phyloP scores from a whole-genome alignment of 2,797 vertebrate species.

The Syngnathus acus region DNA sequence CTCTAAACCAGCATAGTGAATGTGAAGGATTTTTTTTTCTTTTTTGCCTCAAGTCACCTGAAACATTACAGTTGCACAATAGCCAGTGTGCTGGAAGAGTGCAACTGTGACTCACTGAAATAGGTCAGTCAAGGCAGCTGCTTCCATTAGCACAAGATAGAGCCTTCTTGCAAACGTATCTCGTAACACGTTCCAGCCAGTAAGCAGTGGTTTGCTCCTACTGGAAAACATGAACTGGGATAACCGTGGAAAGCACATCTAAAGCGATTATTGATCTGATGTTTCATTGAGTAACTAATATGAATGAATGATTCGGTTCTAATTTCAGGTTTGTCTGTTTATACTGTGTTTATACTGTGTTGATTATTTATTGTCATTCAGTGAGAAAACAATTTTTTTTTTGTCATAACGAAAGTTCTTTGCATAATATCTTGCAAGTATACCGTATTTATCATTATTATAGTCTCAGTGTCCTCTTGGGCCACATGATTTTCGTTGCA shows the following conservation, averaged over 20 bases:
- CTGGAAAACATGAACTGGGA: slow-evolving; percentile 26
- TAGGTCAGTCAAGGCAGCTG: slow-evolving; percentile 42
- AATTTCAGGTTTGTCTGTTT: not conserved
- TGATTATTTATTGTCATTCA: not conserved
- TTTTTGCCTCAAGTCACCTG: slow-evolving; percentile 26
- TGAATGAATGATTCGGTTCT: too few species aligned
- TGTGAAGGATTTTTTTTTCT: not conserved
- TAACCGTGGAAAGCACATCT: too few species aligned
- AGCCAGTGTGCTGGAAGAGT: slow-evolving; percentile 25
- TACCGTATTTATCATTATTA: not conserved
- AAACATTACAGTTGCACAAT: slow-evolving; percentile 28
- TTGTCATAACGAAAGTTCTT: not conserved
- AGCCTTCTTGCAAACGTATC: slow-evolving; percentile 32
- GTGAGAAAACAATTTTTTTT: not conserved
- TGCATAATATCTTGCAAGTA: too few species aligned
- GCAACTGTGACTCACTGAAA: slow-evolving; percentile 41
- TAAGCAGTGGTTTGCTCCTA: slow-evolving; percentile 22
- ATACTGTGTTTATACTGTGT: not conserved
- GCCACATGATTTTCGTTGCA: slow-evolving; percentile 40
- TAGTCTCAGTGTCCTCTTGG: slow-evolving; percentile 21
- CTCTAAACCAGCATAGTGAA: not conserved
- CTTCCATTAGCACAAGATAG: slow-evolving; percentile 37
- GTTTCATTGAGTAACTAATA: too few species aligned
- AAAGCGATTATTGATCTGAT: too few species aligned
- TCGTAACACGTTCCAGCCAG: slow-evolving; percentile 41